Evolutionary conservation across 2,797 vertebrate genomes (phyloP).

Genomic region (Peromyscus aztecus): DNA sequence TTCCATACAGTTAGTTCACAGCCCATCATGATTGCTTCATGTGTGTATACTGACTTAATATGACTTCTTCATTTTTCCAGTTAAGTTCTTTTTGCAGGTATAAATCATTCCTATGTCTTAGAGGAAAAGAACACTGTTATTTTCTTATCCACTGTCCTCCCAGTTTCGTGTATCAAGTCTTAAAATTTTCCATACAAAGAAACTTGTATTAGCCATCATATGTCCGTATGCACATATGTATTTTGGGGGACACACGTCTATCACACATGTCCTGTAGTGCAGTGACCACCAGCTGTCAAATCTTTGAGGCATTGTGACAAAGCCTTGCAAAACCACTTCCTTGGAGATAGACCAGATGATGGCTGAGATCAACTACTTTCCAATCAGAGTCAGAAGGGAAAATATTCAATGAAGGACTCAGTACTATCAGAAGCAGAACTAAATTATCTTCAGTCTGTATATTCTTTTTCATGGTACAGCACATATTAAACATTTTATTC

Average conservation of each 20-base stretch:
- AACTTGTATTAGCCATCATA: background rate
- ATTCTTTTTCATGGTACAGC: background rate
- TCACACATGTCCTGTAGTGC: background rate
- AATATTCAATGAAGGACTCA: background rate
- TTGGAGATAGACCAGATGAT: background rate
- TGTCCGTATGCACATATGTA: background rate
- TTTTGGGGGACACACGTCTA: too few species aligned
- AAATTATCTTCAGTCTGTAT: background rate
- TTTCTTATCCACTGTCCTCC: background rate
- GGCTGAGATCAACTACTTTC: background rate
- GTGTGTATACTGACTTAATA: background rate
- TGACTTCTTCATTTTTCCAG: background rate
- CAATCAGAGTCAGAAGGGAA: background rate
- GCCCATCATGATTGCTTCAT: background rate
- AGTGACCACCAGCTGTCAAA: background rate
- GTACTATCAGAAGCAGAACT: background rate
- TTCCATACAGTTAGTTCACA: background rate
- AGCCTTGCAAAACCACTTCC: background rate
- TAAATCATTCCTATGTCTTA: background rate
- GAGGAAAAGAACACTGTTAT: background rate
- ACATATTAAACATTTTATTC: background rate
- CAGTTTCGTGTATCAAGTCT: background rate
- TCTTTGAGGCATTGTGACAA: background rate
- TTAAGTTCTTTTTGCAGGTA: background rate
- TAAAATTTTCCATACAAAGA: background rate